Evolutionary conservation across 1,140 invertebrate genomes (phyloP).

Genomic region (Leptinotarsa defecta): DNA sequence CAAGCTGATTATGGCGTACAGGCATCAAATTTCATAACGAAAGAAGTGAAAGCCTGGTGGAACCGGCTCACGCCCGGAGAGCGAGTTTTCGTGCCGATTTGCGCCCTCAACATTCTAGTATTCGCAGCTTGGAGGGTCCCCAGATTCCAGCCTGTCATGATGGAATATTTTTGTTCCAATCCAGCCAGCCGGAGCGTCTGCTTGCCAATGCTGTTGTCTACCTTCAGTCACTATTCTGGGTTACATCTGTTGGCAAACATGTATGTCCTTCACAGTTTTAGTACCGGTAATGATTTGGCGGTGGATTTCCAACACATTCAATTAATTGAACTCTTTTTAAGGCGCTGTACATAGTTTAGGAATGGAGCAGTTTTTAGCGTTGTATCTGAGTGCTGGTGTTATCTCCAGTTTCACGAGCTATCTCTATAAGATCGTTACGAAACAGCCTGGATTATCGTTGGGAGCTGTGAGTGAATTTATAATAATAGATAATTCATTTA

Average conservation of each 20-base stretch:
- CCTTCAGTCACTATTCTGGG: constrained; percentile 89
- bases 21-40: constrained; percentile 55
- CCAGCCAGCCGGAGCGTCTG: constrained; percentile 73
- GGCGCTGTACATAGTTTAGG: constrained; percentile 78
- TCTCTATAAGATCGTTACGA: constrained; percentile 73
- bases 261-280: constrained; percentile 92
- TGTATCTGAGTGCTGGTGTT: constrained; percentile 88
- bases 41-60: constrained; percentile 75
- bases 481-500: too few relatives aligned
- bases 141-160: constrained; percentile 73
- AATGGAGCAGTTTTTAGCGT: constrained; percentile 88
- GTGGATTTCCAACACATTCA: not conserved
- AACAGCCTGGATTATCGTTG: constrained; percentile 74
- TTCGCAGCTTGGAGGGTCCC: constrained; percentile 84
- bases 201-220: constrained; percentile 88
- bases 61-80: constrained; percentile 73
- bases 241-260: constrained; percentile 92
- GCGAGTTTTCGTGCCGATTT: constrained; percentile 80
- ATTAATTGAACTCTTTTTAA: constrained; percentile 46
- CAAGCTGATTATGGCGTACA: constrained; percentile 25
- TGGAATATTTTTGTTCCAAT: constrained; percentile 84
- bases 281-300: constrained; percentile 59
- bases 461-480: constrained; percentile 78
- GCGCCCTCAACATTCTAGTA: constrained; percentile 77
- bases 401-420: constrained; percentile 87